Base-by-base conservation (phyloP, 2,888 invertebrate genomes). In the Macrophya alboannulata region DNA sequence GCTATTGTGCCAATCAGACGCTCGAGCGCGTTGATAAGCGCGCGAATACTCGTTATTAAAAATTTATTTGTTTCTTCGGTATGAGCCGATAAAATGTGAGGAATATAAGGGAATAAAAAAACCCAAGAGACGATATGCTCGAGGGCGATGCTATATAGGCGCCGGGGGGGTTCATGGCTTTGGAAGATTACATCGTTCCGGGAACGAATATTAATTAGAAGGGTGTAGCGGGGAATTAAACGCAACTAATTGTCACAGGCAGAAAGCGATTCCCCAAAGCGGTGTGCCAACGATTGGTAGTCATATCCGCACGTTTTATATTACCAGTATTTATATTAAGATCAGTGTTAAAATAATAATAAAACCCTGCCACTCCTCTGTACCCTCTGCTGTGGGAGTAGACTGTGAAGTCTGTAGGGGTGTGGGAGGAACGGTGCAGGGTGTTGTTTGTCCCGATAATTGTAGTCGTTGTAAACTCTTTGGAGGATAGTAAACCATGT, bases 1-100 rank as follows among this genome's bases (percentile, higher is more conserved):
- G 88, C 90, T 88, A 92, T 92, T 92, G 91, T 91, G 91, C 90
- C 91, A 90, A 90, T 91, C 90, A 90, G 89, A 89, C 90, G 89
- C 79, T 74, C 83, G 86, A 82, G 65, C 87, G 89, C 88, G 88
- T 89, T 90, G 91, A 93, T 92, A 91, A 92, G 89, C 90, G 88
- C 88, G 88, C 87, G 82, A 71, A 68, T 83, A 87, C 88, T 88
- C 87, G 90, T 89, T 90, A 91, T 92, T 92, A 92, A 92, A 92
- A 92, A 91, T 92, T 92, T 91, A 92, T 92, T 92, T 90, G 90
- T 90, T 89, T 90, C 85, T 85, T 65, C 85, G 79, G 9, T 43
- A 15, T 17, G 8, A 51, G 62, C 48, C 37, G 59, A 81, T 81
- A 40, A 17, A 62, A 81, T 81, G 45, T 59, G n/a, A 8, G 21